Conservation (phyloP, 2,888 invertebrate species). For the Lottia gigantea region DNA sequence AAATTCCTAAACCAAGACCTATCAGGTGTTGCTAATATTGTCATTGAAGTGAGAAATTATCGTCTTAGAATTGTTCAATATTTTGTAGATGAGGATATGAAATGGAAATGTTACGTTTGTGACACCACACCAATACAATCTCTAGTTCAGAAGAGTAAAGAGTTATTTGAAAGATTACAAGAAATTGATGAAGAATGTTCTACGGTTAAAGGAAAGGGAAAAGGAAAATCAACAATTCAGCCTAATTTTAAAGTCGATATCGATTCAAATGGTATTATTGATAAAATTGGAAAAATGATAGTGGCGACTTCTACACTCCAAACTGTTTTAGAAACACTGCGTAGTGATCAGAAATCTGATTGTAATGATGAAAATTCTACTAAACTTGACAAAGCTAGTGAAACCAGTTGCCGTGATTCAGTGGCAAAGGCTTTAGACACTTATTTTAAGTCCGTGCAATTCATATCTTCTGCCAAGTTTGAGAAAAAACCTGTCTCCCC, state of each 20-base stretch:
- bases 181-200: constrained; percentile 1
- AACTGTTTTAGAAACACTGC: neutral
- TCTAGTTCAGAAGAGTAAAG: constrained; percentile 64
- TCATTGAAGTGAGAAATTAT: no score
- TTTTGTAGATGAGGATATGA: constrained; percentile 45
- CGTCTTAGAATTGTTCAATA: neutral
- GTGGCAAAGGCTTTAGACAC: neutral
- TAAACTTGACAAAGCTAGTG: neutral
- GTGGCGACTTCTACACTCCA: neutral
- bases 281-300: neutral
- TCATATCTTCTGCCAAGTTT: neutral
- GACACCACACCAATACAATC: constrained; percentile 68
- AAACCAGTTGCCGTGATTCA: neutral
- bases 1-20: neutral
- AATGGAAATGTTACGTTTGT: constrained; percentile 72
- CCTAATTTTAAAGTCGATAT: neutral
- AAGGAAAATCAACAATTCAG: neutral
- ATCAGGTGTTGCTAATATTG: no score
- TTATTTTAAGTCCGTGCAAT: neutral
- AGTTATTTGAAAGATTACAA: constrained; percentile 41
- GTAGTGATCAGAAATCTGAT: neutral
- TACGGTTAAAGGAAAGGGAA: neutral
- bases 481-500: neutral
- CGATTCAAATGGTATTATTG: neutral
- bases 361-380: neutral